phyloP scores from a whole-genome alignment of 2,797 vertebrate species.

The Dromococcyx pavoninus region DNA sequence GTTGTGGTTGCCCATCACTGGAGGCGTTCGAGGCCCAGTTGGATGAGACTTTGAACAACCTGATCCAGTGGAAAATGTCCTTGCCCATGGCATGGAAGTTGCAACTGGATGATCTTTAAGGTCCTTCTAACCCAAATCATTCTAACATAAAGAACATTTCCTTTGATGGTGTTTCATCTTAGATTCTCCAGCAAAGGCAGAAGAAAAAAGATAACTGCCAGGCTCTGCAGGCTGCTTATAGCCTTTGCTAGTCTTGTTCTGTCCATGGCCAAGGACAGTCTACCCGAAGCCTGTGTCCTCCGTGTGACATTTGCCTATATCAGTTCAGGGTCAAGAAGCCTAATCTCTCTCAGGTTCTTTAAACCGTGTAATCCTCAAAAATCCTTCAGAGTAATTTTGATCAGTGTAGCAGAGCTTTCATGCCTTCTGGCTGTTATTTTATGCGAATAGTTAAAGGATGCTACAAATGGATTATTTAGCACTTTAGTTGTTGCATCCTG shows the following conservation, averaged over 20 bases:
- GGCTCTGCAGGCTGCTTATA: neutral
- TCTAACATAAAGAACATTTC: neutral
- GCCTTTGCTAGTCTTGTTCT: neutral
- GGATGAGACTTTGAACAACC: too few species aligned
- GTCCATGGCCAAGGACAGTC: neutral
- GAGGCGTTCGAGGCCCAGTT: too few species aligned
- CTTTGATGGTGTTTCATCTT: neutral
- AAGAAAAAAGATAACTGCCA: neutral
- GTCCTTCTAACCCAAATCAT: too few species aligned
- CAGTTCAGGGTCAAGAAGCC: neutral
- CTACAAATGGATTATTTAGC: neutral
- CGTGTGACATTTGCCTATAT: neutral
- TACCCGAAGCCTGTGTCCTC: neutral
- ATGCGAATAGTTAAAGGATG: neutral
- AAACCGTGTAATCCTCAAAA: neutral
- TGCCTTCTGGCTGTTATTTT: neutral
- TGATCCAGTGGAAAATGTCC: too few species aligned
- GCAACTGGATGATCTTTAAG: too few species aligned
- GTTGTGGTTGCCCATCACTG: too few species aligned
- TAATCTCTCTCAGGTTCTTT: neutral
- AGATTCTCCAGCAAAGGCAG: neutral
- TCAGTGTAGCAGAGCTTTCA: neutral
- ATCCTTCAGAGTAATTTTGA: slow-evolving; percentile 11
- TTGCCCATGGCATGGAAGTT: too few species aligned
- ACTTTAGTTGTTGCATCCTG: neutral